Base-by-base conservation (phyloP, 2,888 invertebrate genomes). In the Pecten maximus region DNA sequence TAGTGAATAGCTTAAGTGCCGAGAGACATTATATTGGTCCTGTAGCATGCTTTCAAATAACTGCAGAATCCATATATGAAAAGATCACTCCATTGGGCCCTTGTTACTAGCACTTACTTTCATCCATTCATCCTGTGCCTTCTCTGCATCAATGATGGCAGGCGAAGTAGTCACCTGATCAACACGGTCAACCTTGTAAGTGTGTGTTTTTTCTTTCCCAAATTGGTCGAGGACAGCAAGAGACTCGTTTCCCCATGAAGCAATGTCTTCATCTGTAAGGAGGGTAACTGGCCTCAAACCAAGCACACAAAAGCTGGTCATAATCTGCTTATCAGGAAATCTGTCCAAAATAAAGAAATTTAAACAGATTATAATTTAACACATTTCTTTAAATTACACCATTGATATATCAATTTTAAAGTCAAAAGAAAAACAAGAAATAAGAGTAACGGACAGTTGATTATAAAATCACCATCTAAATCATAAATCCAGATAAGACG, bases 281-380 rank as follows among this genome's bases (percentile, higher is more conserved):
- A 93, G 89, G 19, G 92, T 88, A 23, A 93, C 50, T 39, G 93
- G 92, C 19, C 90, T n/a, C 87, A 92, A 39, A 39, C 92, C 90
- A 39, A 92, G 44, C 19, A 89, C 86, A 88, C 90, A 89, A 8
- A 92, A 74, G 54, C 89, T 88, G 48, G 89, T 89, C 91, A 92
- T 91, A 0, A 90, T 40, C 23, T 92, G 90, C 60, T 88, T 48
- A 48, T 48, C 48, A 4, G 48, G 48, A 48, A 48, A 48, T 48
- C 48, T 2, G 6, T 48, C 16, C 19, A 48, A 48, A 48, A 2
- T 10, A 15, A 48, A 48, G 48, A 48, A 10, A n/a, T n/a, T n/a
- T n/a, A n/a, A n/a, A n/a, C n/a, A n/a, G n/a, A 48, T 48, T 8
- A 15, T 48, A 4, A 48, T 4, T 2, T 48, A 10, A 4, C 2